Evolutionary conservation across 2,797 vertebrate genomes (phyloP), one percentile per base, ranked within the genome.

Genomic region (Sebastes hopkinsi): DNA sequence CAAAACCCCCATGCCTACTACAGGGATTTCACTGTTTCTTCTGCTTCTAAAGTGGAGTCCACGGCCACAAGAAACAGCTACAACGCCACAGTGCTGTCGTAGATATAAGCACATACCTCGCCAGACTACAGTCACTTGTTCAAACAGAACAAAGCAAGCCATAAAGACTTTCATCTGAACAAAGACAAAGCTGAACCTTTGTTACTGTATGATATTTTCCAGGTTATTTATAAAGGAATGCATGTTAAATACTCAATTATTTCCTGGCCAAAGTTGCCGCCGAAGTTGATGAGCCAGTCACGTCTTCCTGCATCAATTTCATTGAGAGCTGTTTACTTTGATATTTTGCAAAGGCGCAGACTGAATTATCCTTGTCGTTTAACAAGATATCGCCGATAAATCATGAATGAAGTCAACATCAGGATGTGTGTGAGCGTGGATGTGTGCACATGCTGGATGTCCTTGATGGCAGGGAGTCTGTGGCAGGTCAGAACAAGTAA

Each of bases 401-500:
- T 86, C 86, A 84, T 16, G 27, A 84, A 80, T 22, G 42, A 62
- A 81, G 73, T 85, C 79, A 78, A 82, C 61, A 74, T 77, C 55
- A 72, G 75, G 67, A 59, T 50, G 56, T 50, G 52, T 73, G 59
- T 64, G 30, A 74, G 60, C 4, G 27, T 14, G 65, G 36, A 56
- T 82, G 79, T 59, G 69, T 72, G 75, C 34, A 23, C 79, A 62
- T 64, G 70, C 67, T 73, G 56, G 23, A 77, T 88, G 83, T 85
- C 88, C 87, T 87, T 91, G 50, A 54, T 54, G 88, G 36, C 66
- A 61, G 18, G 20, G 74, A 89, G 72, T 79, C 60, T 52, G 73
- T 52, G 50, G 20, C 50, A 87, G 88, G 86, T 83, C 87, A 72
- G 72, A 88, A 91, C 89, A 91, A 82, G 84, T 65, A 85, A 81